These are phyloP conservation scores for Epizoanthus ramosus DNA, from an alignment of 92 coral and sea anemone genomes.

Conservation along the genomic window DNA sequence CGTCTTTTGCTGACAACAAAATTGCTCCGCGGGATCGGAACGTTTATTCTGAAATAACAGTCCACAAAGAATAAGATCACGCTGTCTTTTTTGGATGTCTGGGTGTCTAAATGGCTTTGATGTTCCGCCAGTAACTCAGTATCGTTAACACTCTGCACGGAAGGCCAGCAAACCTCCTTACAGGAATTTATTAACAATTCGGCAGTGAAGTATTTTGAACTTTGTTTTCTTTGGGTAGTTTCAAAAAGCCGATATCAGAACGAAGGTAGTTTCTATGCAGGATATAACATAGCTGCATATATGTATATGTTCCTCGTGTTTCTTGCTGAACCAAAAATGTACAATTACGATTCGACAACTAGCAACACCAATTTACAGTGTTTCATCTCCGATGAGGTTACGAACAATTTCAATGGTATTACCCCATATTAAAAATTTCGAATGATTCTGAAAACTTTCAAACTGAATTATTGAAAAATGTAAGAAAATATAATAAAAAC, in stretches of 20 bases:
- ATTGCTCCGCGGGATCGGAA: conserved; percentile 39
- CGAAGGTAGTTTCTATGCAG: too few species aligned
- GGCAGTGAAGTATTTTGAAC: background rate
- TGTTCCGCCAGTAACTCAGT: conserved; percentile 21
- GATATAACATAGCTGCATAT: background rate
- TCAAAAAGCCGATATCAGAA: background rate
- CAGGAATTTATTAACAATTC: background rate
- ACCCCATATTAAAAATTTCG: too few species aligned
- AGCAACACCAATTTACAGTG: background rate
- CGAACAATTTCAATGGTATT: background rate
- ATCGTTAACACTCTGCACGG: conserved; percentile 8
- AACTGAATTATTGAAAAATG: too few species aligned
- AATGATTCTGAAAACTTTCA: too few species aligned
- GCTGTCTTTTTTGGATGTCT: conserved; percentile 42
- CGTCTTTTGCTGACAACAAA: conserved; percentile 19
- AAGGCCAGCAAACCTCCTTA: background rate
- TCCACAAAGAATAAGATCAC: conserved; percentile 30
- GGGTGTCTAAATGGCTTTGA: conserved; percentile 44
- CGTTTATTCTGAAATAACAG: conserved; percentile 32
- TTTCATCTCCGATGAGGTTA: background rate
- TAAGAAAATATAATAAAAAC: too few species aligned
- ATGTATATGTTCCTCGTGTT: background rate
- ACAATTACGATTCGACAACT: background rate
- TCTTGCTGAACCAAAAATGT: background rate
- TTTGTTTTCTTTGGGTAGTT: background rate